phyloP scores from a whole-genome alignment of 53 echinoderm and acorn worm species.

The Glandiceps talaboti region DNA sequence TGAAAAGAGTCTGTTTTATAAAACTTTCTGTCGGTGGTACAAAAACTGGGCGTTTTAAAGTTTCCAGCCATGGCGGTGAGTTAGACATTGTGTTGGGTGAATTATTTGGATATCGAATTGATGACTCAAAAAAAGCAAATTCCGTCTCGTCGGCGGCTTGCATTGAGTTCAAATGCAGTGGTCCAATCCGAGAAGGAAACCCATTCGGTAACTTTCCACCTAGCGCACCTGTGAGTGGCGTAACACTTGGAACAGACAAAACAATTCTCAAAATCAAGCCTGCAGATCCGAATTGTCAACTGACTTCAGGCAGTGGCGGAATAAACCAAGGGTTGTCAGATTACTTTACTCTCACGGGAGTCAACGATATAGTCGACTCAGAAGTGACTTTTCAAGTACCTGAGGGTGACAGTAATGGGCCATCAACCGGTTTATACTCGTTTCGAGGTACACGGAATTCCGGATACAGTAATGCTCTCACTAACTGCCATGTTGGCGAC shows the following conservation, averaged over 20 bases:
- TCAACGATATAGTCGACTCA: background rate
- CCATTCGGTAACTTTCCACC: background rate
- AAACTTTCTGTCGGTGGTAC: background rate
- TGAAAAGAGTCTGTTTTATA: background rate
- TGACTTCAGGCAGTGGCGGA: background rate
- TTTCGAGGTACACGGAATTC: background rate
- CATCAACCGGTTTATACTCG: background rate
- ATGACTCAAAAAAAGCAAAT: background rate
- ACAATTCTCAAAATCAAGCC: background rate
- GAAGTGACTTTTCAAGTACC: background rate
- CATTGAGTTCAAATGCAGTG: background rate
- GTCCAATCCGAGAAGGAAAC: background rate
- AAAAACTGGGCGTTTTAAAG: background rate
- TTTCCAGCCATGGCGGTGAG: background rate
- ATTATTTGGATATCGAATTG: background rate
- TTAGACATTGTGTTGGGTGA: background rate
- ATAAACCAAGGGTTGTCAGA: background rate
- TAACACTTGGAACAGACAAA: background rate
- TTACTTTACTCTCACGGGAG: background rate
- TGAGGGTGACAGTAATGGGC: background rate
- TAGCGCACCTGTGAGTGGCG: background rate
- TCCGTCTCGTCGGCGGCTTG: background rate
- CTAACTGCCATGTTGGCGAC: background rate
- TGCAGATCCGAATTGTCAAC: background rate
- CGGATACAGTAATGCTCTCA: background rate